Conservation (phyloP, 2,797 vertebrate species). For the Artibeus lituratus region DNA sequence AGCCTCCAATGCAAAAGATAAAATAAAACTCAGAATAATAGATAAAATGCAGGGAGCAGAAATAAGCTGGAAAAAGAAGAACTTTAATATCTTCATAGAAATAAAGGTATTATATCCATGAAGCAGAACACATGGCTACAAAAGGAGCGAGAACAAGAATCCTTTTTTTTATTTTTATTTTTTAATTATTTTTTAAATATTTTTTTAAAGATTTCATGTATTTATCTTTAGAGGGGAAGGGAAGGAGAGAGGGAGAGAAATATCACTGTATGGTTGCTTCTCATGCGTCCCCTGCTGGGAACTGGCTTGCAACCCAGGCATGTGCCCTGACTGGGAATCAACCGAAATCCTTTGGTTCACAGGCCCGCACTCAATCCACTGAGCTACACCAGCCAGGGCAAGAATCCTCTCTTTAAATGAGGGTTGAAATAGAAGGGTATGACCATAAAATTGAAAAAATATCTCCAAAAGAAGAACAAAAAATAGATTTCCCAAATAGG, state of each 20-base stretch:
- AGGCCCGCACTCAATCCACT: no score
- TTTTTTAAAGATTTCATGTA: no score
- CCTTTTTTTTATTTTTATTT: neutral
- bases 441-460: constrained; percentile 2
- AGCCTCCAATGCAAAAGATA: neutral
- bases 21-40: neutral
- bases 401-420: no score
- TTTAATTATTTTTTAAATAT: no score
- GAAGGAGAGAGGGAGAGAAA: no score
- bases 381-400: no score
- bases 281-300: no score
- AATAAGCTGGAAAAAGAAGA: neutral
- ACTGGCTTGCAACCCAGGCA: no score
- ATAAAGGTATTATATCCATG: neutral
- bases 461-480: neutral
- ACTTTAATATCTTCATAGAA: neutral
- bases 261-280: no score
- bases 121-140: neutral
- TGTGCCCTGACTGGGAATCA: no score
- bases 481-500: neutral
- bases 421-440: neutral
- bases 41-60: neutral
- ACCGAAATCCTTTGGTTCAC: no score
- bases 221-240: no score
- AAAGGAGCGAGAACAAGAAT: neutral